phyloP scores from a whole-genome alignment of 2,797 vertebrate genomes.

The Onychomys leucogaster region DNA sequence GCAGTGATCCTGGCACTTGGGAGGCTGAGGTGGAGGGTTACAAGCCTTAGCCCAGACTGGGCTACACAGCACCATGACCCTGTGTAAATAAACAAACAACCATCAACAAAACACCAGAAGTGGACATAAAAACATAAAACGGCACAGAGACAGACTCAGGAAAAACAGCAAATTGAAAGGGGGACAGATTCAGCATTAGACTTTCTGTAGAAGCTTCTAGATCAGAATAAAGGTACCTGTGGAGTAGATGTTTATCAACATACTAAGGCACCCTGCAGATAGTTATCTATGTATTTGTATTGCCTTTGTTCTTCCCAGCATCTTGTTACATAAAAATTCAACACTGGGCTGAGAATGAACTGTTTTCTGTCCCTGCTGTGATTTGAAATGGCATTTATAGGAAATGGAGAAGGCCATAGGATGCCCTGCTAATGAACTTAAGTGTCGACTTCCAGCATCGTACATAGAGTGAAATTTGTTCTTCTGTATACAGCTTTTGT shows the following conservation, averaged over 20 bases:
- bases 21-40: background rate
- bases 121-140: background rate
- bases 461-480: background rate
- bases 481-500: constrained; percentile 16
- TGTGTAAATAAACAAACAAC: background rate
- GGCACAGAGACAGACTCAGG: background rate
- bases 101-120: no score
- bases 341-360: constrained; percentile 58
- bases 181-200: background rate
- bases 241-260: constrained; percentile 47
- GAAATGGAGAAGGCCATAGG: constrained; percentile 36
- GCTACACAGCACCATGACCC: background rate
- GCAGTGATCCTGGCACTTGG: background rate
- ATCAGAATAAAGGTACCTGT: background rate
- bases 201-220: background rate
- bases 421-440: constrained; percentile 67
- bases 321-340: constrained; percentile 70
- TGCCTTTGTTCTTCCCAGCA: constrained; percentile 61
- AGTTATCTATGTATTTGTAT: constrained; percentile 47
- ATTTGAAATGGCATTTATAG: constrained; percentile 68
- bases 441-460: background rate
- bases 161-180: background rate
- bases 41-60: background rate
- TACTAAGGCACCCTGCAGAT: constrained; percentile 4
- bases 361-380: constrained; percentile 72